Conservation (phyloP, 2,888 invertebrate species). For the Brachycybe producta region DNA sequence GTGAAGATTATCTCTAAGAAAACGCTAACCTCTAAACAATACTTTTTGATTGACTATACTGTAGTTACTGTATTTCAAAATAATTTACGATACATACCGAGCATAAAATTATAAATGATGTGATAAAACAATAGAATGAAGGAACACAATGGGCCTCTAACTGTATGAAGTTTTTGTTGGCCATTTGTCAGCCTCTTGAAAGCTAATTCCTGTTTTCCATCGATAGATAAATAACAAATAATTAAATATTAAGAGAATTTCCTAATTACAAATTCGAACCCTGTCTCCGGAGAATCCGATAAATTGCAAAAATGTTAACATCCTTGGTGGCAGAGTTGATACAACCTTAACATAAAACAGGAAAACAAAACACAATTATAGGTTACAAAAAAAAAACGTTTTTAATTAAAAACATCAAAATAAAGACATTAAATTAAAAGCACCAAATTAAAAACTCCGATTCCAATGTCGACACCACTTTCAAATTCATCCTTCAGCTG, state of each 20-base stretch:
- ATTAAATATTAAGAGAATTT: not conserved
- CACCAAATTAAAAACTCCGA: slow-evolving; percentile 82
- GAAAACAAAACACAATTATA: no score
- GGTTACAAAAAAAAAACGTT: no score
- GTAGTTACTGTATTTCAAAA: no score
- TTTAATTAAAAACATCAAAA: no score
- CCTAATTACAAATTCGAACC: not conserved
- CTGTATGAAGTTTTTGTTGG: not conserved
- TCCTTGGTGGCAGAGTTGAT: slow-evolving; percentile 7
- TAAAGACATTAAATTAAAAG: no score
- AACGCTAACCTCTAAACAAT: no score
- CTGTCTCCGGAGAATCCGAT: slow-evolving; percentile 12
- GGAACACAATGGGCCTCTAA: slow-evolving; percentile 10
- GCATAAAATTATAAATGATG: not conserved
- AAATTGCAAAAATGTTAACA: slow-evolving; percentile 2
- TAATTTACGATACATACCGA: no score
- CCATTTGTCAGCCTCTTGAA: not conserved
- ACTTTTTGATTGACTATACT: no score
- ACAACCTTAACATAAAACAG: slow-evolving; percentile 6
- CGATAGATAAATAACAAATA: no score
- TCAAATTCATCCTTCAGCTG: slow-evolving; percentile 56
- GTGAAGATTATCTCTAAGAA: no score
- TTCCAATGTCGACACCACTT: slow-evolving; percentile 81
- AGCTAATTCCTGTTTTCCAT: slow-evolving; percentile 10
- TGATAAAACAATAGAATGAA: slow-evolving; percentile 4